Percentiles rank a stretch among this genome's conserved stretches.
Evolutionary conservation across 2,113 vertebrate species (phyloP).

Genomic region (Tauraco erythrolophus): DNA sequence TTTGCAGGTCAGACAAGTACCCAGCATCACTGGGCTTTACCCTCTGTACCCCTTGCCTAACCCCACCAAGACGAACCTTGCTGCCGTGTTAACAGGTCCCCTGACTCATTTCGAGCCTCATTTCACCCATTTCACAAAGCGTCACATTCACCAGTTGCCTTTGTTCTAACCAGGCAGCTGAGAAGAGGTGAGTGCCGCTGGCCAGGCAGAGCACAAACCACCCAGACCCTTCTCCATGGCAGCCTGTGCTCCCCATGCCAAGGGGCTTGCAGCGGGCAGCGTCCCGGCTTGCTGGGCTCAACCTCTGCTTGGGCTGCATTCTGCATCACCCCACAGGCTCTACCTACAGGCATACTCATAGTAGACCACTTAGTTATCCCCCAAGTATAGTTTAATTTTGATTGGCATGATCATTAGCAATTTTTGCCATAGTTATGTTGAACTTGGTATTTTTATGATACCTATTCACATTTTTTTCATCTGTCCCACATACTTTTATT

Average conservation of each 20-base stretch:
- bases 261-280: not conserved
- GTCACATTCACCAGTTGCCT: not conserved
- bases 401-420: not conserved
- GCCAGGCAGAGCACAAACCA: not conserved
- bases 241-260: not conserved
- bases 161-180: not conserved
- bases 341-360: rapidly evolving
- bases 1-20: not conserved
- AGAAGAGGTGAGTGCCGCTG: not conserved
- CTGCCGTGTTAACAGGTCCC: not conserved
- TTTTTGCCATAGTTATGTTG: not conserved
- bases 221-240: not conserved
- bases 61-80: not conserved
- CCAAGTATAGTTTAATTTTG: not conserved
- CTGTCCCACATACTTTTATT: not conserved
- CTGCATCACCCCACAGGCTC: rapidly evolving
- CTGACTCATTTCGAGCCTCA: not conserved
- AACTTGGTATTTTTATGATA: not conserved
- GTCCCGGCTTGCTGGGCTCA: not conserved
- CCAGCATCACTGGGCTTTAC: not conserved
- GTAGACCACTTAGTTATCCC: not conserved
- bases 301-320: not conserved
- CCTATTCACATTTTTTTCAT: not conserved
- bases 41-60: not conserved
- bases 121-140: not conserved